These are phyloP conservation scores for Chrysodeixis includens DNA, from an alignment of 2,888 invertebrate species.

Conservation along the genomic window DNA sequence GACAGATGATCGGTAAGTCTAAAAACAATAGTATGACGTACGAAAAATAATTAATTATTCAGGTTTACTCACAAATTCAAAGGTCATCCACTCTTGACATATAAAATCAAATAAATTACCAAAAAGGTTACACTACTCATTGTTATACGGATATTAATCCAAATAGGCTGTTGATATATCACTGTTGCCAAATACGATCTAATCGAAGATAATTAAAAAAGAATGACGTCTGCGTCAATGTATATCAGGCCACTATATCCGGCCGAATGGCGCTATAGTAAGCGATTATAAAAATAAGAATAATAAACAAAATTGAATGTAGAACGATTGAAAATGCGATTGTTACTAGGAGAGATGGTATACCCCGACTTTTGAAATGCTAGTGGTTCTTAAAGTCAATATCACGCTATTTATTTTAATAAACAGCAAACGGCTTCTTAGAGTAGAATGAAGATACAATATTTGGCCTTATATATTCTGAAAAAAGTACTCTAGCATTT, in stretches of 20 bases:
- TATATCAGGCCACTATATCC: background rate
- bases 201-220: slow-evolving; percentile 2
- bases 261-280: background rate
- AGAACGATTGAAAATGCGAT: too few species aligned
- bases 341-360: too few species aligned
- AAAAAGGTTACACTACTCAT: background rate
- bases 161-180: background rate
- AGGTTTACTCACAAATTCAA: slow-evolving; percentile 1
- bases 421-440: too few species aligned
- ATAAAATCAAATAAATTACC: background rate
- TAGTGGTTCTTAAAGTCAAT: too few species aligned
- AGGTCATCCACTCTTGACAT: background rate
- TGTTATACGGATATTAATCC: background rate
- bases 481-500: too few species aligned
- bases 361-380: too few species aligned
- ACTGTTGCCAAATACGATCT: background rate
- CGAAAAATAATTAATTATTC: background rate
- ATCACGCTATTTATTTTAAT: too few species aligned
- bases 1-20: background rate
- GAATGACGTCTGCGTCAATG: slow-evolving; percentile 1
- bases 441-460: too few species aligned
- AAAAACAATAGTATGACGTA: background rate
- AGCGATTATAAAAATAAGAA: too few species aligned
- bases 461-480: too few species aligned
- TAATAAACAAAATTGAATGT: too few species aligned